A percentile compares a stretch with the other conserved stretches of the same genome.
These are phyloP conservation scores for Bactericera cockerelli DNA, from an alignment of 1,140 invertebrate genomes.

Conservation along the genomic window DNA sequence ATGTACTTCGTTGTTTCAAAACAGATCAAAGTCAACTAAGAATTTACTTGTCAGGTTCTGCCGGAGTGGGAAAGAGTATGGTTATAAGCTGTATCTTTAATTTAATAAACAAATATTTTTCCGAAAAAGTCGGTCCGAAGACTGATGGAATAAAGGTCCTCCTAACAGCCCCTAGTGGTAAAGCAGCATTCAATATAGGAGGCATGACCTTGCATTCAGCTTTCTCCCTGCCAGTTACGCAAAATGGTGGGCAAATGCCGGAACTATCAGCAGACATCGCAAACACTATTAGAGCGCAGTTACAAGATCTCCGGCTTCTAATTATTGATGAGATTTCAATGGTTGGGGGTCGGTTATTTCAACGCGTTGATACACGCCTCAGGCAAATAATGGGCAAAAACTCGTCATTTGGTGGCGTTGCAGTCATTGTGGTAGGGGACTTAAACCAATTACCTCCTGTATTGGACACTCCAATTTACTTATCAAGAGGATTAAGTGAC, in stretches of 20 bases:
- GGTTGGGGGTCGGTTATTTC: conserved; percentile 24
- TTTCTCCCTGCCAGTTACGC: conserved; percentile 25
- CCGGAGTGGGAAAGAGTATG: not conserved
- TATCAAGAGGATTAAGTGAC: not conserved
- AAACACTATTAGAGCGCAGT: conserved; percentile 19
- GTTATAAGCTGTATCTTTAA: conserved; percentile 15
- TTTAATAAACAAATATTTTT: conserved; percentile 17
- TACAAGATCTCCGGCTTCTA: conserved; percentile 24
- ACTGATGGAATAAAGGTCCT: conserved; percentile 20
- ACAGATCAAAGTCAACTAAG: not conserved
- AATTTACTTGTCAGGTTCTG: conserved; percentile 5
- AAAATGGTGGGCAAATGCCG: conserved; percentile 13
- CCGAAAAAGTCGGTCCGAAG: conserved; percentile 15
- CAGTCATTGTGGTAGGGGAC: conserved; percentile 21
- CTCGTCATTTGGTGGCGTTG: conserved; percentile 20
- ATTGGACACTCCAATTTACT: conserved; percentile 12
- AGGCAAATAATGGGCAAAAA: conserved; percentile 25
- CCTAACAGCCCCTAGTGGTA: conserved; percentile 26
- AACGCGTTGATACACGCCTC: conserved; percentile 23
- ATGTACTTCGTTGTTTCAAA: too few relatives aligned
- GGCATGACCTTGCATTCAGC: conserved; percentile 26
- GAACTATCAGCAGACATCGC: conserved; percentile 14
- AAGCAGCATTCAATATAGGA: conserved; percentile 26
- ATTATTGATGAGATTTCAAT: conserved; percentile 31
- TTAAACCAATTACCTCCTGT: conserved; percentile 24